Conservation (phyloP, 2,797 vertebrate species). For the Okamejei kenojei region DNA sequence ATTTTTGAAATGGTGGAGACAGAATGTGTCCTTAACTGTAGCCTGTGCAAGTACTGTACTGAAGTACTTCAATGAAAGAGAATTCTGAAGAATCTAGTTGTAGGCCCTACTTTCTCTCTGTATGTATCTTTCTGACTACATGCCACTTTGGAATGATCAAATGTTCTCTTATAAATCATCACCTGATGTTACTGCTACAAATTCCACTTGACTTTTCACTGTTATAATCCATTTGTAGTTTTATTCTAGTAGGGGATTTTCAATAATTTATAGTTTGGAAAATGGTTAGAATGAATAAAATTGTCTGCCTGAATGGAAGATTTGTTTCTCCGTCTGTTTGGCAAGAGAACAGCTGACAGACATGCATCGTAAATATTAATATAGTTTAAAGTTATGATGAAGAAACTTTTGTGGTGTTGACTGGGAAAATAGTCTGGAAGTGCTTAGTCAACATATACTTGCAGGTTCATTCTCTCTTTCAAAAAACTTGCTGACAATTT, state of each 20-base stretch:
- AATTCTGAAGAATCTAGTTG: slow-evolving; percentile 61
- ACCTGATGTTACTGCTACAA: too few species aligned
- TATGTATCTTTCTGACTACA: slow-evolving; percentile 57
- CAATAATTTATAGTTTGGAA: background rate
- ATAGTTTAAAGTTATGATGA: background rate
- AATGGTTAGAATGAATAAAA: background rate
- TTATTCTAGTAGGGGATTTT: background rate
- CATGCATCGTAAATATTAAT: background rate
- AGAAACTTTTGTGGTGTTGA: background rate
- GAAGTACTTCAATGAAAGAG: slow-evolving; percentile 62
- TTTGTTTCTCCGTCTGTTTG: background rate
- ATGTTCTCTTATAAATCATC: background rate
- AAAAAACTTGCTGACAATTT: background rate
- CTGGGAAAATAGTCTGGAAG: background rate
- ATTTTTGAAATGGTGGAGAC: slow-evolving; percentile 50
- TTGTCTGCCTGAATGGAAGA: background rate
- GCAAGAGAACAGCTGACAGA: background rate
- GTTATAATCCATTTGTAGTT: background rate
- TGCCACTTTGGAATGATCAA: slow-evolving; percentile 38
- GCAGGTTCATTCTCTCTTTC: background rate
- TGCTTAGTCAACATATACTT: background rate
- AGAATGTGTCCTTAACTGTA: slow-evolving; percentile 51
- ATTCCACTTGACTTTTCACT: background rate
- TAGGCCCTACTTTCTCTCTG: slow-evolving; percentile 68
- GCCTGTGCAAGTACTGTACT: slow-evolving; percentile 47